Conservation (phyloP, 1,140 invertebrate species). For the Micrasema minimum region DNA sequence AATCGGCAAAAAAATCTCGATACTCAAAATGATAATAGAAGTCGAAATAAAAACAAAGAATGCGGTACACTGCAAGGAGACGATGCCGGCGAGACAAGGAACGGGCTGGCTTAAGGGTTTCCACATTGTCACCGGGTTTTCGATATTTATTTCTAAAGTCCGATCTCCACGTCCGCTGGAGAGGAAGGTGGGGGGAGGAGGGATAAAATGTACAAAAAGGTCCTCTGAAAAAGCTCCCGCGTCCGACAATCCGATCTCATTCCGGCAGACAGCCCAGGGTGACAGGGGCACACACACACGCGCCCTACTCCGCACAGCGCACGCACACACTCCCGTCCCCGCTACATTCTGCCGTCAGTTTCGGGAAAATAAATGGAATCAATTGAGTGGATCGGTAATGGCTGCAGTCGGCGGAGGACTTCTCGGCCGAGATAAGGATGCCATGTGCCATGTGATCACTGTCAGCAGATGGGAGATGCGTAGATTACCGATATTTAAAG, state of each 20-base stretch:
- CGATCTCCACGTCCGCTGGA: background rate
- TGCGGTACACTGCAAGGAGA: conserved; percentile 44
- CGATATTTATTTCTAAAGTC: conserved; percentile 34
- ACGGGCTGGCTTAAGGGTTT: conserved; percentile 33
- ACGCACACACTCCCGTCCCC: background rate
- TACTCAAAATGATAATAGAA: conserved; percentile 54
- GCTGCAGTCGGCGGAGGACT: conserved; percentile 1
- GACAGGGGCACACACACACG: conserved; percentile 38
- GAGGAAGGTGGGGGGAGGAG: background rate
- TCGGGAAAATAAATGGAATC: conserved; percentile 30
- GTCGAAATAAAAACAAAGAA: conserved; percentile 53
- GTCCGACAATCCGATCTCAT: conserved; percentile 52
- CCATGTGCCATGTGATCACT: conserved; percentile 22
- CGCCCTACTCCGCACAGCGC: conserved; percentile 24
- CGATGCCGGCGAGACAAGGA: conserved; percentile 35
- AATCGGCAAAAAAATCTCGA: conserved; percentile 49
- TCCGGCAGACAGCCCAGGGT: conserved; percentile 50
- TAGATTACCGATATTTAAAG: conserved; percentile 29
- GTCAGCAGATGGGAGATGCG: conserved; percentile 25
- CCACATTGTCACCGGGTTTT: conserved; percentile 38
- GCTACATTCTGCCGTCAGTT: conserved; percentile 29
- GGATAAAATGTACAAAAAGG: conserved; percentile 47
- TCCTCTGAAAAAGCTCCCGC: conserved; percentile 50
- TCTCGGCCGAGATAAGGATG: conserved; percentile 5
- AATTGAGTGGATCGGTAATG: conserved; percentile 26